Base-by-base conservation (phyloP, 2,888 invertebrate genomes). In the Sussaba pulchella region DNA sequence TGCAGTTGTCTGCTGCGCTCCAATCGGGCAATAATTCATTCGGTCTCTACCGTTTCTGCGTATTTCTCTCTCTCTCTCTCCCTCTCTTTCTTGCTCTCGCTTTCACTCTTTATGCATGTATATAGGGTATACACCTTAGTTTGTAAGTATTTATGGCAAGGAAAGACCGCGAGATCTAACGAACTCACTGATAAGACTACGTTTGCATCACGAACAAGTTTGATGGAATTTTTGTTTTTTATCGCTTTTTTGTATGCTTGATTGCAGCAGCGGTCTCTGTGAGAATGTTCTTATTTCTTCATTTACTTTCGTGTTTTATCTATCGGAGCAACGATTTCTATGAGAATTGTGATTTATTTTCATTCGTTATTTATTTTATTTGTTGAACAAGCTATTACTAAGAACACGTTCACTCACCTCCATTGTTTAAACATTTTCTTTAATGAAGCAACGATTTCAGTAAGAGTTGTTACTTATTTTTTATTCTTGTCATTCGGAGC, bases 11-110 rank as follows among this genome's bases (percentile, higher is more conserved):
- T 72, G 61, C 67, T 45, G 67, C 67, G 54, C 63, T 72, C 57
- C 31, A 57, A 75, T 63, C 63, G 67, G 50, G 71, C 75, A 80
- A 80, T 80, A 76, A 80, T 80, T 80, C 80, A 80, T 80, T 76
- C 66, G 47, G 67, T 43, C 59, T 74, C 64, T 57, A 26, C 41
- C 50, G 41, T 47, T 31, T 47, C 57, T 31, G 31, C 57, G 31
- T 57, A 2, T 31, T 5, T 31, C 31, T 6, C 31, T 31, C 31
- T 31, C 31, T 31, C 31, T 31, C 31, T 31, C 31, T 31, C 31
- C 6, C 31, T 31, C 31, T 31, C 31, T 31, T 6, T 31, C 31
- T 31, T 6, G 2, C 31, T 31, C 31, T 31, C 31, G 31, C 31
- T 14, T 12, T 50, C 8, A 2, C 12, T n/a, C 12, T 52, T 2